phyloP scores from a whole-genome alignment of 2,888 invertebrate species.

The Drosophila falleni region DNA sequence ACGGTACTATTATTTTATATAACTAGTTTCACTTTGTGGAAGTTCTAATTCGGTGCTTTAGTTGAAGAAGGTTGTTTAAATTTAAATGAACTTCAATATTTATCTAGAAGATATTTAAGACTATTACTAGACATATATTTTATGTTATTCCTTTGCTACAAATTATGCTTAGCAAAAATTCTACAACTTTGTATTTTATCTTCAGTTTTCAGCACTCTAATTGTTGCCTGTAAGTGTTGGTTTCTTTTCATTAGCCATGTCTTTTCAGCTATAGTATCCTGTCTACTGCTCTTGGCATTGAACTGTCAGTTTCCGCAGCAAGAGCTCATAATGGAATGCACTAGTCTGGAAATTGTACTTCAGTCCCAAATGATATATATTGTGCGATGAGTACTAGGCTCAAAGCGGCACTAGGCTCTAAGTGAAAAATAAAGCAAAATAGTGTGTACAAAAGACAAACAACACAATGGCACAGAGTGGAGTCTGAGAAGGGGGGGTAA shows the following conservation, averaged over 20 bases:
- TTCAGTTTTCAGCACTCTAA: conserved; percentile 2
- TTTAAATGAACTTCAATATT: too few species aligned
- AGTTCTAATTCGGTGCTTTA: background rate
- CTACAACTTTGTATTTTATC: background rate
- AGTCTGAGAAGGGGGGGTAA: background rate
- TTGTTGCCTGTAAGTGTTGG: conserved; percentile 14
- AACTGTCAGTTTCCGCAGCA: conserved; percentile 38
- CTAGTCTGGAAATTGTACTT: conserved; percentile 29
- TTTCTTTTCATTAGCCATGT: conserved; percentile 4
- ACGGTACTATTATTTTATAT: background rate
- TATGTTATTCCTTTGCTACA: too few species aligned
- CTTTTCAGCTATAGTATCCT: conserved; percentile 8
- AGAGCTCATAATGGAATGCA: conserved; percentile 35
- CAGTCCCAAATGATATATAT: conserved; percentile 53
- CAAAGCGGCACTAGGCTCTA: conserved; percentile 55
- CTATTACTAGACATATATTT: too few species aligned
- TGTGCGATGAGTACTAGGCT: conserved; percentile 27
- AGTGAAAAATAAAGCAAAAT: conserved; percentile 66
- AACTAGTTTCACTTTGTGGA: background rate
- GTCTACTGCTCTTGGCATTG: conserved; percentile 48
- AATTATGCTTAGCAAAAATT: too few species aligned
- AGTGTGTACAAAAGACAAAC: conserved; percentile 69
- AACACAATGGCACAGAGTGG: conserved; percentile 38
- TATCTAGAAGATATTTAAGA: too few species aligned
- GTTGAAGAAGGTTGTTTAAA: too few species aligned